These are phyloP conservation scores for Rhinogobius similis DNA, from an alignment of 2,113 vertebrate species.

Conservation along the genomic window DNA sequence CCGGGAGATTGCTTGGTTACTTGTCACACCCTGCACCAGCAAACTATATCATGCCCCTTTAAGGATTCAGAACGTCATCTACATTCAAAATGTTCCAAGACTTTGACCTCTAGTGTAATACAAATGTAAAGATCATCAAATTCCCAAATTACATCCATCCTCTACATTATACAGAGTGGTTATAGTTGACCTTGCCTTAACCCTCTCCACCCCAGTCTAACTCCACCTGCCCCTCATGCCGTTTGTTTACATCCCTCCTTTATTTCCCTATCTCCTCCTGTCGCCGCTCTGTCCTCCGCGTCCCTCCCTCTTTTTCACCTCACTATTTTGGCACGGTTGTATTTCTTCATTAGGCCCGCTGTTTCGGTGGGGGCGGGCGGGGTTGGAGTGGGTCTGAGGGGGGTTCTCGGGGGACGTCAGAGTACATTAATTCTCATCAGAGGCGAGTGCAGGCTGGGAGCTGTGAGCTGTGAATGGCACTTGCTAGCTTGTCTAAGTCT, in stretches of 20 bases:
- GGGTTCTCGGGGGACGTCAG: slow-evolving; percentile 86
- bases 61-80: too few species aligned
- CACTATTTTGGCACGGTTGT: slow-evolving; percentile 79
- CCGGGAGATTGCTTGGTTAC: too few species aligned
- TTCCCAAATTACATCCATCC: not conserved
- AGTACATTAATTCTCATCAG: slow-evolving; percentile 94
- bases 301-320: slow-evolving; percentile 54
- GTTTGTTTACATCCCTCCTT: slow-evolving; percentile 37
- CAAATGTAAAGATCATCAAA: too few species aligned
- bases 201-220: slow-evolving; percentile 4
- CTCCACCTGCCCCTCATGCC: slow-evolving; percentile 4
- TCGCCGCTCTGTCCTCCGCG: slow-evolving; percentile 48
- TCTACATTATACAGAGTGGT: not conserved
- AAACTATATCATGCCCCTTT: too few species aligned
- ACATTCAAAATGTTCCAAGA: too few species aligned
- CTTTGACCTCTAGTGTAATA: too few species aligned
- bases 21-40: too few species aligned
- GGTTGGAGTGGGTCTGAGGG: slow-evolving; percentile 24
- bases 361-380: slow-evolving; percentile 49
- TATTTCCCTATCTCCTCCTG: slow-evolving; percentile 22
- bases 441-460: slow-evolving; percentile 80
- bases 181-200: slow-evolving; percentile 27
- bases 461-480: slow-evolving; percentile 92
- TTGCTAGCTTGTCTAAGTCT: slow-evolving; percentile 85
- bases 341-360: slow-evolving; percentile 88